Conservation (phyloP, 2,888 invertebrate species). For the Epinotia demarniana region DNA sequence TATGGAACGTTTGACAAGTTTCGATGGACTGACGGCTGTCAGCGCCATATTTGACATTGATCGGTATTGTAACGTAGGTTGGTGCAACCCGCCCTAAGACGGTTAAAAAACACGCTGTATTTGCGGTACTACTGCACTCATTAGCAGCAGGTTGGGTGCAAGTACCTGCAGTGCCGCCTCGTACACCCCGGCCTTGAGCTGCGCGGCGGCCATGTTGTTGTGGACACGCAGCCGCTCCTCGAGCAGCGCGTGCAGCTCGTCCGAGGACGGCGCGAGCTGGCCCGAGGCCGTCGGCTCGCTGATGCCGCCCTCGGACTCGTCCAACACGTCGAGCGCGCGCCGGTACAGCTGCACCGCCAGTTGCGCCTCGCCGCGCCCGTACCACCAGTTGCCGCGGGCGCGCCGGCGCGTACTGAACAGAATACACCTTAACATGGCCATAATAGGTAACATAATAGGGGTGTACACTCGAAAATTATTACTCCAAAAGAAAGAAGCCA, state of each 20-base stretch:
- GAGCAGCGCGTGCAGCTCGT: slow-evolving; percentile 80
- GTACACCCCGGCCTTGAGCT: slow-evolving; percentile 93
- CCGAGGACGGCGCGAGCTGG: slow-evolving; percentile 66
- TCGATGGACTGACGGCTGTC: no score
- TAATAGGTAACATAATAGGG: no score
- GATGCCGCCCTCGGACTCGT: slow-evolving; percentile 88
- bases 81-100: no score
- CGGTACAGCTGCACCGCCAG: slow-evolving; percentile 94
- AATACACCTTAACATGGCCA: no score
- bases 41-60: no score
- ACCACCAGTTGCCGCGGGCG: slow-evolving; percentile 96
- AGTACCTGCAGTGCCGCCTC: slow-evolving; percentile 91
- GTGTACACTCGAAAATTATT: no score
- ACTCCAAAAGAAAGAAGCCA: no score
- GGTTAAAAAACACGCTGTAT: no score
- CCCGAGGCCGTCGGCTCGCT: slow-evolving; percentile 81
- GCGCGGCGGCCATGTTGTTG: slow-evolving; percentile 97
- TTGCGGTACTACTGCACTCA: no score
- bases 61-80: no score
- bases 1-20: no score
- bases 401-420: slow-evolving; percentile 78
- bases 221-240: slow-evolving; percentile 93
- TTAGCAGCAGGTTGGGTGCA: neutral
- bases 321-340: slow-evolving; percentile 92
- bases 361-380: slow-evolving; percentile 91